Conservation (phyloP, 2,113 vertebrate species). For the Nesogale talazaci region DNA sequence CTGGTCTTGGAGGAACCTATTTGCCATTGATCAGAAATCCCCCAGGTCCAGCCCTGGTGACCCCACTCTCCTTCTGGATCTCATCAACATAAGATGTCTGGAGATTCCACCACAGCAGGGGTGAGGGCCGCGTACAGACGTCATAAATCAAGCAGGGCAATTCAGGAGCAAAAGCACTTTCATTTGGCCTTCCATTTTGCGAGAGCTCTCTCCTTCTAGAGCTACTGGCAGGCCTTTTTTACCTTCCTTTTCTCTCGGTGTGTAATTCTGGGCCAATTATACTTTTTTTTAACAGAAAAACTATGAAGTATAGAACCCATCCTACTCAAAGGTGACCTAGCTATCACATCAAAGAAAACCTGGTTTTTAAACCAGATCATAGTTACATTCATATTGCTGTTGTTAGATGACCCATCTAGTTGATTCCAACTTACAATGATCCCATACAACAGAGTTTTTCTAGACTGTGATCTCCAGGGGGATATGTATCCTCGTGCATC, state of each 20-base stretch:
- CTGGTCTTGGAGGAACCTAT: background rate
- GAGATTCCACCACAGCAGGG: background rate
- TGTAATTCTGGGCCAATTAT: background rate
- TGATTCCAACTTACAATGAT: background rate
- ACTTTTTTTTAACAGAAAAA: background rate
- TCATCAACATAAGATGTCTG: background rate
- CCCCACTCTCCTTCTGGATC: background rate
- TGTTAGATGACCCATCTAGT: background rate
- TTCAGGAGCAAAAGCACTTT: background rate
- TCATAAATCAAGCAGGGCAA: background rate
- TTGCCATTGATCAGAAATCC: conserved; percentile 1
- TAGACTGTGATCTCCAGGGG: background rate
- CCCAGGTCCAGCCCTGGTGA: background rate
- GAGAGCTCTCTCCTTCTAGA: background rate
- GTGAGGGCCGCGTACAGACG: background rate
- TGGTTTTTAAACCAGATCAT: background rate
- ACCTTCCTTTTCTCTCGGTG: background rate
- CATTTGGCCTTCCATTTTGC: background rate
- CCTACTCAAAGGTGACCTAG: background rate
- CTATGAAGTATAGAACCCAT: background rate
- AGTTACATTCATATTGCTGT: background rate
- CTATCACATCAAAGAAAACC: background rate
- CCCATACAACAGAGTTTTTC: background rate
- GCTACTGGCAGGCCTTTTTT: background rate
- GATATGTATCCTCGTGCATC: background rate